These are phyloP conservation scores for Fringilla coelebs DNA, from an alignment of 2,797 vertebrate species.

Conservation along the genomic window DNA sequence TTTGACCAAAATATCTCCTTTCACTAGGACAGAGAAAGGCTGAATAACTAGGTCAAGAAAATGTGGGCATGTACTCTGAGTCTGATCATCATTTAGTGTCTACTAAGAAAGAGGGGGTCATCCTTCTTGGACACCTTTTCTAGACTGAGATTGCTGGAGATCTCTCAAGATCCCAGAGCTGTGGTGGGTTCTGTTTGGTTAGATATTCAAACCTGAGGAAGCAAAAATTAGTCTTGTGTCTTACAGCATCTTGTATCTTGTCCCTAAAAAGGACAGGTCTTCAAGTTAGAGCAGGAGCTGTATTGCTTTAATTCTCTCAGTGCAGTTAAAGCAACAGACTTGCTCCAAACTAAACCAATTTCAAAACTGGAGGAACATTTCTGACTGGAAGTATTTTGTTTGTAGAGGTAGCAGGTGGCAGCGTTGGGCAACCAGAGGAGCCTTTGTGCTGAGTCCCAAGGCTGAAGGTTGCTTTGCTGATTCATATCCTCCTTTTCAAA, in stretches of 20 bases:
- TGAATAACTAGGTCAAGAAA: not conserved
- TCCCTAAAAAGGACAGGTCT: not conserved
- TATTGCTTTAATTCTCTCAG: not conserved
- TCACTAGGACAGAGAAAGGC: not conserved
- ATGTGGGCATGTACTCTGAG: not conserved
- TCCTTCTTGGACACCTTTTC: not conserved
- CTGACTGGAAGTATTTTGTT: not conserved
- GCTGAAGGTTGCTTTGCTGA: not conserved
- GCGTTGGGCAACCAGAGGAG: not conserved
- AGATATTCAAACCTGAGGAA: not conserved
- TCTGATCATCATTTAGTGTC: not conserved
- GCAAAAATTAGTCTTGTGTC: not conserved
- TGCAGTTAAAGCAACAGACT: not conserved
- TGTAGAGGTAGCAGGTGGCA: not conserved
- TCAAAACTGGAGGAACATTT: not conserved
- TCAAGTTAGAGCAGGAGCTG: not conserved
- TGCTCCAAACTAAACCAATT: not conserved
- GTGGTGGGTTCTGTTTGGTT: not conserved
- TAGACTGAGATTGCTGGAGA: not conserved
- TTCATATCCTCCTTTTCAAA: not conserved
- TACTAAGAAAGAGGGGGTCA: not conserved
- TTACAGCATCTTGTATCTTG: not conserved
- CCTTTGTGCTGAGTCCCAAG: fast-evolving
- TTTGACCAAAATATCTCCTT: not conserved
- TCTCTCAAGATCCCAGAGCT: not conserved